Conservation (phyloP, 2,113 vertebrate genomes). For the Piliocolobus tephrosceles region DNA sequence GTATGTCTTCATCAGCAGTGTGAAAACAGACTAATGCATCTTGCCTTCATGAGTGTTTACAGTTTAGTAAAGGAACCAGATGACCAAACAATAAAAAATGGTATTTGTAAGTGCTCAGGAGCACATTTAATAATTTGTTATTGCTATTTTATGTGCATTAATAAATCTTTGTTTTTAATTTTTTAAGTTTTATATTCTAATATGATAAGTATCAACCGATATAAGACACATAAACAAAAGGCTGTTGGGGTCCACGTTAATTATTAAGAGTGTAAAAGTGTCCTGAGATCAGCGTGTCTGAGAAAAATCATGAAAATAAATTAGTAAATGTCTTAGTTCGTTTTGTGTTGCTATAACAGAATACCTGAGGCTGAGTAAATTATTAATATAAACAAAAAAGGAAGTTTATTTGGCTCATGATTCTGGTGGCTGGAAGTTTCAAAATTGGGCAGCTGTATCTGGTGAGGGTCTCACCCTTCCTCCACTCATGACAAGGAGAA, state of each 20-base stretch:
- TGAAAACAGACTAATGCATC: no score
- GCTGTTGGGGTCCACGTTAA: neutral
- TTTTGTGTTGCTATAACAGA: no score
- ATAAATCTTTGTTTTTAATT: neutral
- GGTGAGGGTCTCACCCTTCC: neutral
- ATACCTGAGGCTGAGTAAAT: no score
- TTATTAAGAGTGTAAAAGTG: neutral
- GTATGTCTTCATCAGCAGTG: no score
- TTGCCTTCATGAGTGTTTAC: no score
- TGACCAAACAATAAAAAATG: no score
- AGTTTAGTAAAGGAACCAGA: no score
- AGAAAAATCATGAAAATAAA: neutral
- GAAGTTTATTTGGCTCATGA: no score
- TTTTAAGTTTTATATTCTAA: neutral
- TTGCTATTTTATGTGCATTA: neutral
- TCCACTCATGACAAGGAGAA: neutral
- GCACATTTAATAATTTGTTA: neutral
- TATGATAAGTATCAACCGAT: neutral
- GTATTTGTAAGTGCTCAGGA: no score
- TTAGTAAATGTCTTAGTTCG: neutral
- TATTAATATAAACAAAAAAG: no score
- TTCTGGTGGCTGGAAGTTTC: neutral
- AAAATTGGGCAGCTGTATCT: neutral
- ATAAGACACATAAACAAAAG: neutral
- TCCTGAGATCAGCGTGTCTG: neutral